These are phyloP conservation scores for Aphelenchoides besseyi DNA, from an alignment of 1,140 invertebrate species.

Conservation along the genomic window DNA sequence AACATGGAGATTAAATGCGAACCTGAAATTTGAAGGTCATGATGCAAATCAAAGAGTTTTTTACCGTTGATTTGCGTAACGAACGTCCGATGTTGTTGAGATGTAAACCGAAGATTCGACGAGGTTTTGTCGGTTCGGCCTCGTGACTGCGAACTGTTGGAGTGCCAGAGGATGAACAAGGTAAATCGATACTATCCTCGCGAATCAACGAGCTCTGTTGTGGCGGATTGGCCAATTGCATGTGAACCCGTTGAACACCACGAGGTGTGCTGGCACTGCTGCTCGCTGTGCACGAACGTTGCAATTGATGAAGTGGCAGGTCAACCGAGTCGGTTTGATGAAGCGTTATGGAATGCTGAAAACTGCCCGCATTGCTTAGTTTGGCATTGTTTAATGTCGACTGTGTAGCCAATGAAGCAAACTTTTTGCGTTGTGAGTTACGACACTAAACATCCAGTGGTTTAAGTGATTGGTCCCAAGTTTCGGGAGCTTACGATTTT, in stretches of 20 bases:
- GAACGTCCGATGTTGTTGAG: neutral
- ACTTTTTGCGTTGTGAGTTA: conserved; percentile 35
- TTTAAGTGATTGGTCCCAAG: too few species aligned
- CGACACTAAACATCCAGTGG: conserved; percentile 34
- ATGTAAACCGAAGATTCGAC: neutral
- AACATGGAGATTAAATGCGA: neutral
- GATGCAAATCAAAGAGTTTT: neutral
- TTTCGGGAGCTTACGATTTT: conserved; percentile 46
- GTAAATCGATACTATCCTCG: neutral
- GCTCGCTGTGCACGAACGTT: neutral
- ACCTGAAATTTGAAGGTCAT: too few species aligned
- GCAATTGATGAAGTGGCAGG: neutral
- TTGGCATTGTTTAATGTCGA: conserved; percentile 4
- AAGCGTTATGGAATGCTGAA: conserved; percentile 6
- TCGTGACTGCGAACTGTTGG: neutral
- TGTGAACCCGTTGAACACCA: neutral
- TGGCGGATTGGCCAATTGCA: neutral
- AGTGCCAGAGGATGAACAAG: neutral
- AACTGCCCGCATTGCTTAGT: conserved; percentile 3
- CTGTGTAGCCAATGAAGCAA: conserved; percentile 15
- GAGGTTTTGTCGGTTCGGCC: neutral
- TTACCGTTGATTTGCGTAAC: neutral
- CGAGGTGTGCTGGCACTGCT: neutral
- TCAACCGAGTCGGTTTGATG: conserved; percentile 12
- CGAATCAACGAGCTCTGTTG: neutral